These are phyloP conservation scores for Agelas oroides DNA, from an alignment of 37 sponge, comb jelly and placozoan genomes.

Conservation along the genomic window DNA sequence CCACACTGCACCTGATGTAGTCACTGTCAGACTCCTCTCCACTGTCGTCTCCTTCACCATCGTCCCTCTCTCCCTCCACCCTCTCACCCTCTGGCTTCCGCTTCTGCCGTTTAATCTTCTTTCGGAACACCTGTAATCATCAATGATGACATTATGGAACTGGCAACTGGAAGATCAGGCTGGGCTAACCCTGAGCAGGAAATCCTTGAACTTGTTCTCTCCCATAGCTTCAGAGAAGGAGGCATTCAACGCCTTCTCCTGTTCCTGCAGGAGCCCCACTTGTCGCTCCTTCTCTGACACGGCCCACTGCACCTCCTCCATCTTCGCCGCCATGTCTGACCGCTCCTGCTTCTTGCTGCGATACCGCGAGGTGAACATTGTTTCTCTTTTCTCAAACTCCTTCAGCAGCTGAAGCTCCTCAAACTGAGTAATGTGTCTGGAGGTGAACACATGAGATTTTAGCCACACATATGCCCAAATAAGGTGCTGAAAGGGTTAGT, in stretches of 20 bases:
- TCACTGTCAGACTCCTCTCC: slow-evolving; percentile 59
- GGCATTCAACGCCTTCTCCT: slow-evolving; percentile 75
- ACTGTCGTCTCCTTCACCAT: slow-evolving; percentile 79
- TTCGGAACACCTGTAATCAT: slow-evolving; percentile 79
- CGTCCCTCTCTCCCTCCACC: slow-evolving; percentile 61
- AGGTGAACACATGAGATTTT: too few relatives aligned
- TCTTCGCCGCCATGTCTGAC: slow-evolving; percentile 83
- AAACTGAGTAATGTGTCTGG: slow-evolving; percentile 84
- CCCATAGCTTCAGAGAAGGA: slow-evolving; percentile 80
- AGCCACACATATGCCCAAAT: neutral
- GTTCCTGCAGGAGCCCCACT: slow-evolving; percentile 68
- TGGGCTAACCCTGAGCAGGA: slow-evolving; percentile 78
- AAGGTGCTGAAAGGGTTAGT: neutral
- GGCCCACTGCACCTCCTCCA: slow-evolving; percentile 63
- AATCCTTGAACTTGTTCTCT: slow-evolving; percentile 97
- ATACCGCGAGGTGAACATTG: slow-evolving; percentile 75
- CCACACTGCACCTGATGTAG: neutral
- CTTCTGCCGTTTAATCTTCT: slow-evolving; percentile 95
- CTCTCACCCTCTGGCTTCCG: slow-evolving; percentile 45
- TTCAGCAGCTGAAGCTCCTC: slow-evolving; percentile 95
- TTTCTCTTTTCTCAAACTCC: slow-evolving; percentile 98
- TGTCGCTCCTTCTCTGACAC: slow-evolving; percentile 64
- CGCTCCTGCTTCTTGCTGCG: slow-evolving; percentile 81
- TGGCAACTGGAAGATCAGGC: too few relatives aligned
- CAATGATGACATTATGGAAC: too few relatives aligned